Conservation (phyloP, 2,888 invertebrate genomes). For the Archips xylosteana region DNA sequence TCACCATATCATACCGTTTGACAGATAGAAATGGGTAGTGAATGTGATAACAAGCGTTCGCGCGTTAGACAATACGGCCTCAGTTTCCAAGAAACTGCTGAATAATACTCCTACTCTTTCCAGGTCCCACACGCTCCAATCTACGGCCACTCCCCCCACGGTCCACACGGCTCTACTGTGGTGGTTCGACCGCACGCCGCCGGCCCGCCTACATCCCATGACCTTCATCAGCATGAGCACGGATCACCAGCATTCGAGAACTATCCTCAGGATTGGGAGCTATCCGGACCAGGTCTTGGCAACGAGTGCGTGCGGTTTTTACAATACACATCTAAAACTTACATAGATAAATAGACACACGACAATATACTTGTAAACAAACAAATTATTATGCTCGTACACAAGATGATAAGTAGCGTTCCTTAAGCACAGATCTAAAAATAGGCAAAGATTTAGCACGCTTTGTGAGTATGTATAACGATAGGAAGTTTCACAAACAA, state of each 20-base stretch:
- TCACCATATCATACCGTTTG: no score
- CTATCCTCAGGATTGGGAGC: conserved; percentile 85
- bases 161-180: conserved; percentile 53
- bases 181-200: conserved; percentile 67
- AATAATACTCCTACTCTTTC: not conserved
- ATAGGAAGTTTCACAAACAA: no score
- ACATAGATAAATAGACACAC: no score
- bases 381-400: no score
- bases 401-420: no score
- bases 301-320: conserved; percentile 82
- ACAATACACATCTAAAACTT: not conserved
- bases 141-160: conserved; percentile 56
- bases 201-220: conserved; percentile 54
- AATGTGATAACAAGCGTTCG: no score
- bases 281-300: conserved; percentile 87
- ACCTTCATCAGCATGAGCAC: conserved; percentile 20
- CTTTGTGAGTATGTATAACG: no score
- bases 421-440: no score
- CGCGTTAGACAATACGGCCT: no score
- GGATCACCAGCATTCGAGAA: conserved; percentile 66
- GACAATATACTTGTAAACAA: no score
- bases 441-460: no score
- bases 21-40: no score
- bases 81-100: not conserved
- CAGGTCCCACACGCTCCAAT: conserved; percentile 60